These are phyloP conservation scores for Mesorhabditis spiculigera DNA, from an alignment of 2,888 invertebrate genomes.

Conservation along the genomic window DNA sequence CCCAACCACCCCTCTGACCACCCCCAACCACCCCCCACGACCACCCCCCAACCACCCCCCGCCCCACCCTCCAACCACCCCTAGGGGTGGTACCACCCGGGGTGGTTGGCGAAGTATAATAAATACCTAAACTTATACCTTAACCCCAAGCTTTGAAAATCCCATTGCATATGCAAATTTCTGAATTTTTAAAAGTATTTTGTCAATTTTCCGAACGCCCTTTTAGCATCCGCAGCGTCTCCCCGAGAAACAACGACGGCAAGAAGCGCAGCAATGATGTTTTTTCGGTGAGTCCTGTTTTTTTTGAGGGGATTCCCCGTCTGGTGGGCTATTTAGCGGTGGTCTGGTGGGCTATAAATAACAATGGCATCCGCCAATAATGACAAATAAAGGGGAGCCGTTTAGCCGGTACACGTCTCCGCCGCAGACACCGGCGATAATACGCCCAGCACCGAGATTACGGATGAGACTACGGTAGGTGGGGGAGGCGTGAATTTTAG, in stretches of 20 bases:
- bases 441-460: neutral
- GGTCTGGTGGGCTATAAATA: neutral
- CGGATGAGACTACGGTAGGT: conserved; percentile 3
- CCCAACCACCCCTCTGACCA: too few species aligned
- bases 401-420: neutral
- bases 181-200: conserved; percentile 1
- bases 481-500: too few species aligned
- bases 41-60: too few species aligned
- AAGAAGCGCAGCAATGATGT: neutral
- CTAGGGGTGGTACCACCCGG: too few species aligned
- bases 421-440: neutral
- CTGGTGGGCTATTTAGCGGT: neutral
- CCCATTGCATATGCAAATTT: neutral
- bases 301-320: neutral
- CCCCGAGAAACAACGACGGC: conserved; percentile 28
- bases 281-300: neutral
- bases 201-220: neutral
- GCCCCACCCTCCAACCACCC: too few species aligned
- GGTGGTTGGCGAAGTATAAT: too few species aligned
- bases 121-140: too few species aligned
- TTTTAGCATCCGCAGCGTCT: conserved; percentile 53
- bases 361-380: too few species aligned
- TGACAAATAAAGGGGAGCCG: neutral
- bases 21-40: too few species aligned
- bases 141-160: too few species aligned